phyloP scores from a whole-genome alignment of 2,888 invertebrate species.

The Drosophila eohydei region DNA sequence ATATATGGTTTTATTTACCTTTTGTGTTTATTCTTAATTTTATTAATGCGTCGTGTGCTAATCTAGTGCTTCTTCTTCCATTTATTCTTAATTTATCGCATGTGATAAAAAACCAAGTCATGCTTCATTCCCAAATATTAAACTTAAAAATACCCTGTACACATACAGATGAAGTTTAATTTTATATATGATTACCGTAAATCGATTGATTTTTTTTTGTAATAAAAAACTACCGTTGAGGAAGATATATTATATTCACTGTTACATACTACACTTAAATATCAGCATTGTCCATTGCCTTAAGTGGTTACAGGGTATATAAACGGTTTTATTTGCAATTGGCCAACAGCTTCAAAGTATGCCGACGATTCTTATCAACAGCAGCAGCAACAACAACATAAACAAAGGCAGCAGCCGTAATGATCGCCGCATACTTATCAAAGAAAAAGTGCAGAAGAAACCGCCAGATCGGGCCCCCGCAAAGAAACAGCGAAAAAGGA shows the following conservation, averaged over 20 bases:
- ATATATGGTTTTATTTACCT: constrained; percentile 26
- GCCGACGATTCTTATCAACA: constrained; percentile 67
- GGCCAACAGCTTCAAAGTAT: constrained; percentile 57
- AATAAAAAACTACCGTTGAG: too few species aligned
- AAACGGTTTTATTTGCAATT: constrained; percentile 50
- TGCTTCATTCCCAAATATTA: not conserved
- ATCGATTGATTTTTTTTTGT: too few species aligned
- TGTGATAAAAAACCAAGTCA: constrained; percentile 50
- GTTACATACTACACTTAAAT: not conserved
- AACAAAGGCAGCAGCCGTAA: constrained; percentile 22
- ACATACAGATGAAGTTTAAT: not conserved
- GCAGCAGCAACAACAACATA: constrained; percentile 19
- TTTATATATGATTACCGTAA: too few species aligned
- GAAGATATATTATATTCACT: not conserved
- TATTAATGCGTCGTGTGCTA: constrained; percentile 19
- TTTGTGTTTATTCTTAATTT: constrained; percentile 18
- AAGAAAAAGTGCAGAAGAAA: constrained; percentile 27
- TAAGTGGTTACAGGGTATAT: not conserved
- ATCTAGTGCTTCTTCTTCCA: constrained; percentile 23
- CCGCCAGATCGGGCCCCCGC: constrained; percentile 64
- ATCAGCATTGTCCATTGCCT: not conserved
- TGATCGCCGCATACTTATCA: constrained; percentile 50
- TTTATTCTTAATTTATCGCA: constrained; percentile 57
- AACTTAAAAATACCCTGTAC: not conserved
- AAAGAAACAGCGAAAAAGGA: constrained; percentile 31